Percentiles rank a stretch among this genome's conserved stretches.
These are phyloP conservation scores for Meiosimyza decipiens DNA, from an alignment of 2,888 invertebrate species.

Conservation along the genomic window DNA sequence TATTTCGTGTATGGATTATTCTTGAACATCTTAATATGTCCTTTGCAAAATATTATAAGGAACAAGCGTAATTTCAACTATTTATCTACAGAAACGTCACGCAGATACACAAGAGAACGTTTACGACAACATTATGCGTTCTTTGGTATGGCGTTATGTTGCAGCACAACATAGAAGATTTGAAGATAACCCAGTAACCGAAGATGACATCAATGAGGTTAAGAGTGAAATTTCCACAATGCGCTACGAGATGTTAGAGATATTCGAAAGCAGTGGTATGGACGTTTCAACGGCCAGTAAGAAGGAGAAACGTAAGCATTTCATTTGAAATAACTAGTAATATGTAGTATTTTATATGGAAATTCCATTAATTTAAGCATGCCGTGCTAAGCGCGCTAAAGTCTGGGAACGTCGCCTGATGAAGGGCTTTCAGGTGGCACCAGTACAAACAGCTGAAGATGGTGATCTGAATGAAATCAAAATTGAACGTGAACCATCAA, in stretches of 20 bases:
- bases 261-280: conserved; percentile 89
- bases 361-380: conserved; percentile 67
- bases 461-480: conserved; percentile 60
- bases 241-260: conserved; percentile 90
- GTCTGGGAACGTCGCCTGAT: conserved; percentile 89
- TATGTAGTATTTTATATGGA: not conserved
- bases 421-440: conserved; percentile 89
- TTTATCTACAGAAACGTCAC: conserved; percentile 62
- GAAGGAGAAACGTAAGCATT: conserved; percentile 77
- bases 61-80: no score
- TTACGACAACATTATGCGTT: conserved; percentile 86
- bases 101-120: conserved; percentile 77
- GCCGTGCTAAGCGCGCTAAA: conserved; percentile 81
- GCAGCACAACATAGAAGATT: conserved; percentile 86
- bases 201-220: conserved; percentile 93
- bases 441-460: conserved; percentile 68
- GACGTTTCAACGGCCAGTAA: conserved; percentile 80
- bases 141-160: conserved; percentile 92
- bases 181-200: conserved; percentile 88
- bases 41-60: no score
- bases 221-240: conserved; percentile 94
- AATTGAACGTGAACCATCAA: conserved; percentile 56
- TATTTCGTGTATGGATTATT: no score
- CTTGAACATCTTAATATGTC: no score
- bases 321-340: not conserved